These are phyloP conservation scores for Silurus glanis DNA, from an alignment of 2,113 vertebrate species.

Conservation along the genomic window DNA sequence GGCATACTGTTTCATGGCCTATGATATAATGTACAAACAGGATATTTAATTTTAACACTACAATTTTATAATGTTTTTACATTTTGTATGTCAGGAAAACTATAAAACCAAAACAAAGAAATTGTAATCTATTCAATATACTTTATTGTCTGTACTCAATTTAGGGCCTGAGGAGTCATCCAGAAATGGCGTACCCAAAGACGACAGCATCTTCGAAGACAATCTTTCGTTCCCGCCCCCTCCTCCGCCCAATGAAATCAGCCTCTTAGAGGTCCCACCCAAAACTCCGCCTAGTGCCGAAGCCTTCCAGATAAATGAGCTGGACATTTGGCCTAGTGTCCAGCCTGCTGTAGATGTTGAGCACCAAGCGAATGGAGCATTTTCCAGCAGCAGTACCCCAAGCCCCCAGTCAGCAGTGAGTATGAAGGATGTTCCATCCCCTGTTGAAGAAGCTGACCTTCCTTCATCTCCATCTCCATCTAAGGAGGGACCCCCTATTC, in stretches of 20 bases:
- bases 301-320: constrained; percentile 72
- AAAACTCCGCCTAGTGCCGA: constrained; percentile 72
- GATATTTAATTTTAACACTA: background rate
- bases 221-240: constrained; percentile 77
- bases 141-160: constrained; percentile 47
- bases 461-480: constrained; percentile 54
- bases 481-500: constrained; percentile 86
- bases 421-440: constrained; percentile 43
- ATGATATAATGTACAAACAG: background rate
- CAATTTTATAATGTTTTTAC: background rate
- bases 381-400: constrained; percentile 69
- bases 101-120: background rate
- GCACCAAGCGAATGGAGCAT: constrained; percentile 60
- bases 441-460: constrained; percentile 57
- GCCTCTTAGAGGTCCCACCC: constrained; percentile 80
- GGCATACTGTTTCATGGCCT: background rate
- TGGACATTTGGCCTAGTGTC: constrained; percentile 74
- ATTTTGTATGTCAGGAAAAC: background rate
- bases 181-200: constrained; percentile 71
- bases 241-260: constrained; percentile 79
- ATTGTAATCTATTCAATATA: background rate
- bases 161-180: constrained; percentile 74
- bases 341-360: constrained; percentile 61
- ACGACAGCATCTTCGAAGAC: constrained; percentile 74
- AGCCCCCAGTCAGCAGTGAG: constrained; percentile 52